phyloP scores from a whole-genome alignment of 2,888 invertebrate species.

The Cataglyphis cursor region DNA sequence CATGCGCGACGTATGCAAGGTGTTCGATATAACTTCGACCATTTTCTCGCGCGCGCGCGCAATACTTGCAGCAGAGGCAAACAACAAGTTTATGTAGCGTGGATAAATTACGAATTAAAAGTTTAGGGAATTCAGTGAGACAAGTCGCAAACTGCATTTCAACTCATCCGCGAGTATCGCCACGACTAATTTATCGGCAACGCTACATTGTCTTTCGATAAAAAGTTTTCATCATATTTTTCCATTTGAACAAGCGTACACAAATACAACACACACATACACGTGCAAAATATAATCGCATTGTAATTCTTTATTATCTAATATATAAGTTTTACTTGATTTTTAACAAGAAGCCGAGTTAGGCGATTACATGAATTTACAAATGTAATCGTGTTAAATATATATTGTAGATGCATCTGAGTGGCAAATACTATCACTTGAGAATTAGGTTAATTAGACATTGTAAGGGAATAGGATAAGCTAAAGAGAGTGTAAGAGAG shows the following conservation, averaged over 20 bases:
- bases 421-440: neutral
- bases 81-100: slow-evolving; percentile 9
- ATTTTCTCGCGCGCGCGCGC: neutral
- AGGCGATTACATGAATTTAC: neutral
- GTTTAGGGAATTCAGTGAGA: slow-evolving; percentile 4
- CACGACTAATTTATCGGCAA: neutral
- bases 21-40: slow-evolving; percentile 9
- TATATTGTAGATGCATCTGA: neutral
- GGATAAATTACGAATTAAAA: neutral
- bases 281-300: neutral
- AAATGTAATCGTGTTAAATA: neutral
- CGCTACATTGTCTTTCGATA: neutral
- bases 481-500: slow-evolving; percentile 1
- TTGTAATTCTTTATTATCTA: neutral
- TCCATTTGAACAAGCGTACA: neutral
- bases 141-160: slow-evolving; percentile 11
- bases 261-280: neutral
- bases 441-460: slow-evolving; percentile 25
- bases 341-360: neutral
- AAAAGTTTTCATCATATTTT: neutral
- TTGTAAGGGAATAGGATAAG: slow-evolving; percentile 6
- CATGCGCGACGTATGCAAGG: slow-evolving; percentile 17
- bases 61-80: neutral
- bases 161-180: neutral
- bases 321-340: neutral